Evolutionary conservation across 2,113 vertebrate species (phyloP).

Genomic region (Pachyramphus minor): DNA sequence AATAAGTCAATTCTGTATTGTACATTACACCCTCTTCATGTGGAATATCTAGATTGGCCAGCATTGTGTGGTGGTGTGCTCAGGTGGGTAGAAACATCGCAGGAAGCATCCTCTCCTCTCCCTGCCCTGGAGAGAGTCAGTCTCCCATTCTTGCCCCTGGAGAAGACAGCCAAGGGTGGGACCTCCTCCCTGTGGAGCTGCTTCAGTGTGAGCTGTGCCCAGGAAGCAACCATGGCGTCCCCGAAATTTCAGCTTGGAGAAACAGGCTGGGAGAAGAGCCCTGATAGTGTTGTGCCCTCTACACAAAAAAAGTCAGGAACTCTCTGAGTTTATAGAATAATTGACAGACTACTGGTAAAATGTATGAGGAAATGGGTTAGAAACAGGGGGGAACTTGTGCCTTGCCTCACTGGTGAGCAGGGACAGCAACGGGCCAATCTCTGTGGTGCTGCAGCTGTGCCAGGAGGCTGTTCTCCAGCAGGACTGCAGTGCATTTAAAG

Average conservation of each 20-base stretch:
- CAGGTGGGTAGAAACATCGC: neutral
- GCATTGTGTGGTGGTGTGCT: too few relatives aligned
- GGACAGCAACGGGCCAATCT: neutral
- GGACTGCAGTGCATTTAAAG: neutral
- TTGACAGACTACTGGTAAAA: neutral
- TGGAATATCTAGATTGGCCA: neutral
- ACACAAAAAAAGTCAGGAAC: neutral
- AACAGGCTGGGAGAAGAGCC: neutral
- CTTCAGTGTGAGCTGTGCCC: neutral
- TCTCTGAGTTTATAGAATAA: neutral
- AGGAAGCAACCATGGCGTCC: neutral
- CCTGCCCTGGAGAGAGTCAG: neutral
- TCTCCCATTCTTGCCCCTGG: neutral
- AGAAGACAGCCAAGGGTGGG: neutral
- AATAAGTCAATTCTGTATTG: neutral
- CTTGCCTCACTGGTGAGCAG: neutral
- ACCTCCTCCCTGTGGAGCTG: neutral
- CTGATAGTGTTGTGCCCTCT: neutral
- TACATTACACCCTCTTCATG: neutral
- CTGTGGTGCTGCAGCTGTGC: neutral
- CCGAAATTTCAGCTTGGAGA: neutral
- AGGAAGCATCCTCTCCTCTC: neutral
- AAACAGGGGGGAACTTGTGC: fast-evolving
- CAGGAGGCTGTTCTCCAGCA: neutral
- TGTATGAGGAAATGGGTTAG: neutral